Evolutionary conservation across 2,797 vertebrate species (phyloP), one percentile per base, ranked within the genome.

Genomic region (Orientallactaga sibirica): DNA sequence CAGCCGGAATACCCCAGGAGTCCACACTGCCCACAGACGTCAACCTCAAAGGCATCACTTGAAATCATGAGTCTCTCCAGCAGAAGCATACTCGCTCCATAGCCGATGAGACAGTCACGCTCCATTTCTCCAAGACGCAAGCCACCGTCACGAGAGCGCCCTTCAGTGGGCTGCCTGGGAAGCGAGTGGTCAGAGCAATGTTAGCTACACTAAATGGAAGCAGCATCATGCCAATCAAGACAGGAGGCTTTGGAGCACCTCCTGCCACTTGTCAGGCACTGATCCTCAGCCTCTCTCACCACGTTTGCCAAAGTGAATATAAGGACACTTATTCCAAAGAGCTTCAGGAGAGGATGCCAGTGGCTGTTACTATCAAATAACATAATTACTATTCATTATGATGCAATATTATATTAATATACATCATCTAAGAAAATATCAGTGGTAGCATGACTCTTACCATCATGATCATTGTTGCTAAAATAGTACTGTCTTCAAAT

Each of bases 21-120:
- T 92, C 99, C 99, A 73, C 99, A 99, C 97, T 99, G 99, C 43
- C 99, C 99, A 29, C 99, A 99, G 84, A 99, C 99, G 27, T 99
- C 99, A 96, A 99, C 99, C 98, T 99, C 99, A 68, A 99, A 99
- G 91, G 99, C 99, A 33, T 99, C 99, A 8, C 99, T 99, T 97
- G 99, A 99, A 98, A 99, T 99, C 99, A 99, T 99, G 93, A 99
- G 99, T 41, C 99, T 99, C 97, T 99, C 99, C 96, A 99, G 95
- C 29, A 99, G 97, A 68, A 99, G 98, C 99, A 99, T 99, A 97
- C 99, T 99, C 75, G 99, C 99, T 94, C 99, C 99, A 25, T 99
- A 99, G 93, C 99, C 99, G 61, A 99, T 99, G 98, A 99, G 98
- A 97, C 99, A 99, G 97, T 99, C 99, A 0, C 99, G 98, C 91